Evolutionary conservation across 2,888 invertebrate genomes (phyloP).

Genomic region (Dicranocentrus wangi): DNA sequence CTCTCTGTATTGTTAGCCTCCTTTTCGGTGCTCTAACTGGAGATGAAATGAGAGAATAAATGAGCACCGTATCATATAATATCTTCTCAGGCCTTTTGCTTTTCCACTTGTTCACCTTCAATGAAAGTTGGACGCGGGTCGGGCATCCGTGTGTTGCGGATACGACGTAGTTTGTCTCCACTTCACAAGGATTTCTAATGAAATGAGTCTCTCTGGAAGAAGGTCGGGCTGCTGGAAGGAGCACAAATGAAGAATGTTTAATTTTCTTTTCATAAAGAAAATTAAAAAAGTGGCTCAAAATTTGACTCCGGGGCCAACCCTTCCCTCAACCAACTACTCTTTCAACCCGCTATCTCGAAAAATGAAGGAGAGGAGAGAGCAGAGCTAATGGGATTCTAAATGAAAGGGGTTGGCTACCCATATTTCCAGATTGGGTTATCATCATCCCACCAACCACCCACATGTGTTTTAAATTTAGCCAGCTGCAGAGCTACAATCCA

Average conservation of each 20-base stretch:
- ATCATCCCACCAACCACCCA: not conserved
- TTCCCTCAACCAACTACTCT: not conserved
- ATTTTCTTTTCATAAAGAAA: slow-evolving; percentile 19
- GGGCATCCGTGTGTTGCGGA: no score
- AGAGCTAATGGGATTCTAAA: no score
- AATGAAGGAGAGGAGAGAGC: not conserved
- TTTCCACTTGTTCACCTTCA: not conserved
- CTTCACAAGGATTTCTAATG: not conserved
- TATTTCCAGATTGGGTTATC: not conserved
- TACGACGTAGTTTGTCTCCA: not conserved
- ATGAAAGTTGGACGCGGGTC: not conserved
- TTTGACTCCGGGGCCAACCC: not conserved
- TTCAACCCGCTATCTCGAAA: not conserved
- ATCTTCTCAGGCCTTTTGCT: not conserved
- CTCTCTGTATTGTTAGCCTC: no score
- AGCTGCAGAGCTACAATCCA: not conserved
- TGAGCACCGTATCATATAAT: not conserved
- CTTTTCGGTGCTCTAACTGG: not conserved
- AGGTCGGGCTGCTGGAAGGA: not conserved
- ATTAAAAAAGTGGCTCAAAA: slow-evolving; percentile 1
- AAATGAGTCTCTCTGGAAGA: no score
- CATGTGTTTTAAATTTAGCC: not conserved
- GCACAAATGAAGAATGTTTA: slow-evolving; percentile 4
- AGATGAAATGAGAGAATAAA: not conserved
- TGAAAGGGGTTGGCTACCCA: not conserved